Percentiles rank a stretch among this genome's conserved stretches.
Conservation (phyloP, 2,113 vertebrate genomes). For the Corythornis vintsioides region DNA sequence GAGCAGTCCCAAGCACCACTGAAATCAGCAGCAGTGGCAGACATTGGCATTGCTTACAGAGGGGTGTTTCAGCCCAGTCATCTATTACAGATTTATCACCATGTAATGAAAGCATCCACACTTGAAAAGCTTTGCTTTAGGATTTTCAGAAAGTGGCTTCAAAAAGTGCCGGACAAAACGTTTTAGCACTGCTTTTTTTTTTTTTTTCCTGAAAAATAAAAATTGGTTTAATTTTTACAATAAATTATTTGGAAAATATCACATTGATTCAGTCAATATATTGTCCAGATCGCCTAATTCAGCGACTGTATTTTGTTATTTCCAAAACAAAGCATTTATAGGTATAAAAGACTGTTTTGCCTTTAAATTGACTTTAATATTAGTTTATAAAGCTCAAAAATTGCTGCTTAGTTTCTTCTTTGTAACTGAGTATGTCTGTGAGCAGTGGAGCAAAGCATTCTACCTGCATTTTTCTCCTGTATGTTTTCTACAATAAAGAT, state of each 20-base stretch:
- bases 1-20: not conserved
- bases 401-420: not conserved
- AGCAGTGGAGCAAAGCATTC: not conserved
- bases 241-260: not conserved
- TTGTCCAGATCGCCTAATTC: not conserved
- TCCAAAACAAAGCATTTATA: not conserved
- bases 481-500: not conserved
- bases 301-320: not conserved
- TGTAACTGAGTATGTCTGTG: not conserved
- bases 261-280: not conserved
- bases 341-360: not conserved
- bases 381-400: not conserved
- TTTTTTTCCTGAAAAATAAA: not conserved
- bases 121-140: not conserved
- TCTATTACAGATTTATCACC: not conserved
- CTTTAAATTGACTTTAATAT: not conserved
- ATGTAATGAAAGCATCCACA: not conserved
- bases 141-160: not conserved
- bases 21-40: not conserved
- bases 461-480: not conserved
- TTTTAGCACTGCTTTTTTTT: not conserved
- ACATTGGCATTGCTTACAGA: not conserved
- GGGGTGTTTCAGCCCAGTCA: not conserved
- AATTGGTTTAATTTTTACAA: not conserved
- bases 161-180: not conserved